phyloP scores from a whole-genome alignment of 2,113 vertebrate species.

The Coregonus clupeaformis region DNA sequence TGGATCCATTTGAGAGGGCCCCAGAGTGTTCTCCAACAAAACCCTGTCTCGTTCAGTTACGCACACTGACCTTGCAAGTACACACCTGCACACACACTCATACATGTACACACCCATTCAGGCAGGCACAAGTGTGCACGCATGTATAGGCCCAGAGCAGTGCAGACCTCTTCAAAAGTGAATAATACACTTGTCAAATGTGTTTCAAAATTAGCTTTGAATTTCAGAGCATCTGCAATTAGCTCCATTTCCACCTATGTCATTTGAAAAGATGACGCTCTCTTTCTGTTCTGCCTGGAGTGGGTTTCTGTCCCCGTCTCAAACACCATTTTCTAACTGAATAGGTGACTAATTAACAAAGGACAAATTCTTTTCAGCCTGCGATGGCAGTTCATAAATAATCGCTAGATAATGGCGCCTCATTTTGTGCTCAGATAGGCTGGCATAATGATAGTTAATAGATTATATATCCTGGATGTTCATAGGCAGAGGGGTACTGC shows the following conservation, averaged over 20 bases:
- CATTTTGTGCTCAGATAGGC: slow-evolving; percentile 49
- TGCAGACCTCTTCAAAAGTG: slow-evolving; percentile 16
- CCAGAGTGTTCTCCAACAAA: slow-evolving; percentile 39
- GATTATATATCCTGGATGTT: slow-evolving; percentile 15
- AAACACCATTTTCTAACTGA: slow-evolving; percentile 51
- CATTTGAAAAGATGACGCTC: slow-evolving; percentile 47
- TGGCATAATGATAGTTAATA: slow-evolving; percentile 48
- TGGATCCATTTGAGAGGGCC: slow-evolving; percentile 28
- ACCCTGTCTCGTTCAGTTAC: background rate
- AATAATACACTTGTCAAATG: slow-evolving; percentile 54
- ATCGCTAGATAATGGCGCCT: slow-evolving; percentile 55
- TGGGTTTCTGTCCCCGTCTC: slow-evolving; percentile 42
- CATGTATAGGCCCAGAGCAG: slow-evolving; percentile 4
- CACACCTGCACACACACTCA: background rate
- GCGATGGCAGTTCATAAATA: slow-evolving; percentile 52
- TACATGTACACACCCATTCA: background rate
- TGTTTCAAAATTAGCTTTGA: slow-evolving; percentile 46
- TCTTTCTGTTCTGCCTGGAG: slow-evolving; percentile 34
- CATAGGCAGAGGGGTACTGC: background rate
- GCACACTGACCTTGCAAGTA: slow-evolving; percentile 1
- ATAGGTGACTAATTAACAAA: slow-evolving; percentile 66
- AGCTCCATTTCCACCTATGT: slow-evolving; percentile 52
- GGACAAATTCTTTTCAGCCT: slow-evolving; percentile 37
- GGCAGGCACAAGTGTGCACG: background rate
- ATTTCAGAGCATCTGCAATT: slow-evolving; percentile 52